These are phyloP conservation scores for Invenusta paracnida DNA, from an alignment of 2,888 invertebrate genomes.

Conservation along the genomic window DNA sequence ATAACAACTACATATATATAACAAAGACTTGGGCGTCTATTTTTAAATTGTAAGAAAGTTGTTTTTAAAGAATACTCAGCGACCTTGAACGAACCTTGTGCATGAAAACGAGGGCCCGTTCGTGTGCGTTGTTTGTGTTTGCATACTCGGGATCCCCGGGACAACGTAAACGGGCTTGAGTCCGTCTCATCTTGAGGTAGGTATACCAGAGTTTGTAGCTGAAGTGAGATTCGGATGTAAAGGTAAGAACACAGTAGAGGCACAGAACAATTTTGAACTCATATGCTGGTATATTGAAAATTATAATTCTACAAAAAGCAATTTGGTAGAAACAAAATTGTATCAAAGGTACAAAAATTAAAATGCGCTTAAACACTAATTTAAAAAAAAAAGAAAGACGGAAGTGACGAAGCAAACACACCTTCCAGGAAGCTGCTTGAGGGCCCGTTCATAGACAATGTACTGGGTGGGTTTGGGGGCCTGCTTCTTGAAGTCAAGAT, in stretches of 20 bases:
- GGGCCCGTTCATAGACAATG: constrained; percentile 86
- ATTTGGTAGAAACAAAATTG: too few species aligned
- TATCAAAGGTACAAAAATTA: too few species aligned
- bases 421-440: constrained; percentile 92
- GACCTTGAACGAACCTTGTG: constrained; percentile 88
- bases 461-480: constrained; percentile 77
- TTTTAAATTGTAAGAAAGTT: too few species aligned
- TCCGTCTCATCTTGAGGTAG: constrained; percentile 78
- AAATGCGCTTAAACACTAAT: neutral
- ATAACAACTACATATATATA: neutral
- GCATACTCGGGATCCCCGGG: constrained; percentile 81
- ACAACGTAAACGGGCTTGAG: constrained; percentile 73
- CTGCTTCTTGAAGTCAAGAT: constrained; percentile 79
- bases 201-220: constrained; percentile 93
- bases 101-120: constrained; percentile 92
- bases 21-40: too few species aligned
- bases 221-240: too few species aligned
- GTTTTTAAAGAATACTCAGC: too few species aligned
- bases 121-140: constrained; percentile 91
- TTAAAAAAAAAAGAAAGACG: too few species aligned
- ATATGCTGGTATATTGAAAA: too few species aligned
- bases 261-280: too few species aligned
- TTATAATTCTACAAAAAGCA: too few species aligned
- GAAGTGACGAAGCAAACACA: constrained; percentile 62
- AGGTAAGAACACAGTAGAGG: too few species aligned